Base-by-base conservation (phyloP, 37 sponge, comb jelly and placozoan species). In the Geodia barretti region DNA sequence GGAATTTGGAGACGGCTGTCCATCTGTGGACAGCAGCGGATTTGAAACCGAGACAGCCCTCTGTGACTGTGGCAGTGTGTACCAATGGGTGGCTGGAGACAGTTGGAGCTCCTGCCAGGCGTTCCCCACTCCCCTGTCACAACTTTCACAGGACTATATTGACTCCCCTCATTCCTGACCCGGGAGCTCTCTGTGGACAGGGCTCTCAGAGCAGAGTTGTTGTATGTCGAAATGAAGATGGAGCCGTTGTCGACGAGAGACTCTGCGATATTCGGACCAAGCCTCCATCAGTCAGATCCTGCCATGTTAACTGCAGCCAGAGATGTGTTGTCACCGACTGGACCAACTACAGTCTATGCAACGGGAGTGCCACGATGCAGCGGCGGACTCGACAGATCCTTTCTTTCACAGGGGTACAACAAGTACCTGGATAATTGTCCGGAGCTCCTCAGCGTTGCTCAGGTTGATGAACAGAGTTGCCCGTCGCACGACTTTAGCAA, bases 321-420 rank as follows among this genome's bases (percentile, higher is more conserved):
- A 11, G 67, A 1, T 83, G 83, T 33, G 3, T 83, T 1, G 58
- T 83, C 0, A 64, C 83, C 21, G 75, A 83, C 8, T 83, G 83
- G 83, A 66, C 75, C 20, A 26, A 83, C 24, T 73, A 43, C 17
- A 34, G 37, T 31, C 17, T 4, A 21, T 83, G 83, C 26, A 41
- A 62, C 3, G 4, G 29, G 9, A 40, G 43, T 29, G 65, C 37
- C 40, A 71, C 1, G 11, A 64, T 29, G 67, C 40, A 3, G 3
- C 65, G 83, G 25, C 65, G 83, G 25, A 39, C 74, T 2, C 40
- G 83, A 74, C 32, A 65, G 3, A 83, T 83, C 17, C 23, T 74
- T 0, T 54, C 75, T 0, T 40, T 30, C 66, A 73, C 34, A 19
- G 43, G 79, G 37, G 9, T 39, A 25, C 28, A 39, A 36, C 8